Evolutionary conservation across 2,797 vertebrate species (phyloP).

Genomic region (Falco peregrinus): DNA sequence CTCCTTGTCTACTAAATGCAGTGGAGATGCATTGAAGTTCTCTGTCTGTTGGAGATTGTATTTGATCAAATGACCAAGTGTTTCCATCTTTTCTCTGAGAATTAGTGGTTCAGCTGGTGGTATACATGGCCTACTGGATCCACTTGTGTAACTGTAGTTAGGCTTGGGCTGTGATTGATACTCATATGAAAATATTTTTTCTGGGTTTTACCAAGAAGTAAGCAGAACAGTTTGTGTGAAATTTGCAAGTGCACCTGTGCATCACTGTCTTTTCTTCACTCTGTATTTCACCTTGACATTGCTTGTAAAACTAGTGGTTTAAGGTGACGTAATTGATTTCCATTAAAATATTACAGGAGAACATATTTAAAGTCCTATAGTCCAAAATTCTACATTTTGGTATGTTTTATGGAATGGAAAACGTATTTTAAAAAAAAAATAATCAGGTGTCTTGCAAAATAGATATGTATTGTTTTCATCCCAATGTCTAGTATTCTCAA

Average conservation of each 20-base stretch:
- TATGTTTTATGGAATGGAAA: neutral
- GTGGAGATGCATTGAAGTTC: neutral
- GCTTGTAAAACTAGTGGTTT: neutral
- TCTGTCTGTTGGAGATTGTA: neutral
- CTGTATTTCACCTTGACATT: neutral
- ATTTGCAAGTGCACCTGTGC: neutral
- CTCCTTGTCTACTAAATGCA: neutral
- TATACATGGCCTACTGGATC: neutral
- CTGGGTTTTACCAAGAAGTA: neutral
- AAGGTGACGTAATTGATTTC: neutral
- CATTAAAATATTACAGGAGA: neutral
- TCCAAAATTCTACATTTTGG: neutral
- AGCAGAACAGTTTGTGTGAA: neutral
- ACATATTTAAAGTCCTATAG: neutral
- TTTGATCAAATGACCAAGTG: neutral
- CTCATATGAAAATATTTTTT: neutral
- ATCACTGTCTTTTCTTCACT: neutral
- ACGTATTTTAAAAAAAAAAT: neutral
- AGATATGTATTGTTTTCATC: neutral
- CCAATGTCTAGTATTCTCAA: neutral
- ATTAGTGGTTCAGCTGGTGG: neutral
- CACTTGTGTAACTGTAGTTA: neutral
- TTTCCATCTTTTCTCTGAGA: neutral
- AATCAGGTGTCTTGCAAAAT: neutral
- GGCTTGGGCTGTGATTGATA: neutral